Evolutionary conservation across 2,888 invertebrate species (phyloP).

Genomic region (Pollenia labialis): DNA sequence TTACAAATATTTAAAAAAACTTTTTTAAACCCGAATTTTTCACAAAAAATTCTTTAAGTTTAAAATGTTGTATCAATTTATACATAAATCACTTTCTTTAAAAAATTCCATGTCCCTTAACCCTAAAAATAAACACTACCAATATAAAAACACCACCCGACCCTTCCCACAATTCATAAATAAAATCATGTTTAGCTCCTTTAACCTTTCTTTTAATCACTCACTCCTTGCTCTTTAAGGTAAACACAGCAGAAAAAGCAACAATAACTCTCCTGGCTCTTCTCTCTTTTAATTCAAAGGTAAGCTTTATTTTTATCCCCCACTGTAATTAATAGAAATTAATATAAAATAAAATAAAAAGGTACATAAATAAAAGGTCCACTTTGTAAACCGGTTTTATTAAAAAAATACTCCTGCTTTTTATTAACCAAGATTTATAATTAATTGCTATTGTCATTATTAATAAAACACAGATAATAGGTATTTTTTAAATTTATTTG

Average conservation of each 20-base stretch:
- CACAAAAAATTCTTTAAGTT: too few relatives aligned
- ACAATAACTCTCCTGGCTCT: not conserved
- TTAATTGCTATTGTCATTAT: too few relatives aligned
- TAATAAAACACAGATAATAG: too few relatives aligned
- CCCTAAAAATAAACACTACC: not conserved
- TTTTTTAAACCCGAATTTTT: not conserved
- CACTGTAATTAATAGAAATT: not conserved
- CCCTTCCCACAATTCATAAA: not conserved
- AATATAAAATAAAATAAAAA: constrained; percentile 16
- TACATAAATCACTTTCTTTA: too few relatives aligned
- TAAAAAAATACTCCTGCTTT: not conserved
- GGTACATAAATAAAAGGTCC: not conserved
- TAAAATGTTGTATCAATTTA: too few relatives aligned
- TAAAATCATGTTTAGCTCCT: not conserved
- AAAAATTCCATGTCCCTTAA: too few relatives aligned
- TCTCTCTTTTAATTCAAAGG: constrained; percentile 27
- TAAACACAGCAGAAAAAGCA: not conserved
- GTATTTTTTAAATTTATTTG: not conserved
- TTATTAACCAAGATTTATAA: not conserved
- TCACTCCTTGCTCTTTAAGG: not conserved
- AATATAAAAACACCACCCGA: not conserved
- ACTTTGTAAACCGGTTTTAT: constrained; percentile 37
- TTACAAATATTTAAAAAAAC: not conserved
- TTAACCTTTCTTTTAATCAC: not conserved
- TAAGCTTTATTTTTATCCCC: constrained; percentile 33